A percentile compares a stretch with the other conserved stretches of the same genome.
These are phyloP conservation scores for Xenops minutus DNA, from an alignment of 2,797 vertebrate species.

Conservation along the genomic window DNA sequence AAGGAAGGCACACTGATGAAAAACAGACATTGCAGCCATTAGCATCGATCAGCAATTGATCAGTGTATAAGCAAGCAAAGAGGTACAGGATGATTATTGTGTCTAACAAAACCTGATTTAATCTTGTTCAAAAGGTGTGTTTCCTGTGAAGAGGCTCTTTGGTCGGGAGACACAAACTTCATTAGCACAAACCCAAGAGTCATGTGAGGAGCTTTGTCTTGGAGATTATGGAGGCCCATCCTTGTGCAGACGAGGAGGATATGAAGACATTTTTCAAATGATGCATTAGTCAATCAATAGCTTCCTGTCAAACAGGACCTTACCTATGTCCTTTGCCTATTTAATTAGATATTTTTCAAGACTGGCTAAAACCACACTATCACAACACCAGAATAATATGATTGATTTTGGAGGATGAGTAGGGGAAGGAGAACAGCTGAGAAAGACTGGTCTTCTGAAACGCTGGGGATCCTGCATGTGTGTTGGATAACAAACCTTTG, in stretches of 20 bases:
- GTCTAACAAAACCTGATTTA: slow-evolving; percentile 73
- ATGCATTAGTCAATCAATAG: neutral
- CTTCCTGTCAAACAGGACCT: neutral
- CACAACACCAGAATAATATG: neutral
- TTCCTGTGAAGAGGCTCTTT: slow-evolving; percentile 14
- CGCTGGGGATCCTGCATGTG: neutral
- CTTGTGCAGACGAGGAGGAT: neutral
- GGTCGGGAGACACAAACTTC: neutral
- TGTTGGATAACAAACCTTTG: neutral
- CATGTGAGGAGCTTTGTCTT: neutral
- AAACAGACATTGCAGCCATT: slow-evolving; percentile 83
- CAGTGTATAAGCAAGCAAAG: slow-evolving; percentile 40
- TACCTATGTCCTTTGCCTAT: neutral
- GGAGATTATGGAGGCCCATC: neutral
- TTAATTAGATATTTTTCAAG: slow-evolving; percentile 8
- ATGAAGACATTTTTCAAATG: neutral
- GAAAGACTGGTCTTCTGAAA: neutral
- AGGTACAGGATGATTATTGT: slow-evolving; percentile 76
- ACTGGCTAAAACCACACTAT: neutral
- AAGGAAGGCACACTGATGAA: slow-evolving; percentile 79
- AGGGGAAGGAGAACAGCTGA: neutral
- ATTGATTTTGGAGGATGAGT: neutral
- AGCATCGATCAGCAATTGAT: slow-evolving; percentile 83
- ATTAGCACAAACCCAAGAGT: slow-evolving; percentile 1
- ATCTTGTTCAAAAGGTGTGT: slow-evolving; percentile 69